phyloP scores from a whole-genome alignment of 2,113 vertebrate genomes.

The Menura novaehollandiae region DNA sequence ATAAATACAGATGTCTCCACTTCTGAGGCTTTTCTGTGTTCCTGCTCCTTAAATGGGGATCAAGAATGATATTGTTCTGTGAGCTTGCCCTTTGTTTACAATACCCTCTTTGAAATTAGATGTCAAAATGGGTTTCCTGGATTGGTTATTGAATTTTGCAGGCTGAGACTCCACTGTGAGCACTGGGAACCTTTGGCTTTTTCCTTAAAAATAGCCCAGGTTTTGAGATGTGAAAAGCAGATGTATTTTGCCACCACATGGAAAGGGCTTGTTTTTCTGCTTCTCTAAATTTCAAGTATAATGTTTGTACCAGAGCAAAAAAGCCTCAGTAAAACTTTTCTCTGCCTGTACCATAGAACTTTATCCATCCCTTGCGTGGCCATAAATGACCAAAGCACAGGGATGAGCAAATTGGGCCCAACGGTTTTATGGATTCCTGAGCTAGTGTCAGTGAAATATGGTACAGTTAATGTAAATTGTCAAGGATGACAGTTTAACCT shows the following conservation, averaged over 20 bases:
- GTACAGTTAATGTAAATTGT: neutral
- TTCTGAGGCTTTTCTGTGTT: constrained; percentile 49
- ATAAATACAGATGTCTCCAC: constrained; percentile 56
- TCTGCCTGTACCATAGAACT: neutral
- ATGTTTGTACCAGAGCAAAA: neutral
- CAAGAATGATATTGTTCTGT: constrained; percentile 50
- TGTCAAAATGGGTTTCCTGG: constrained; percentile 42
- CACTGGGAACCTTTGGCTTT: neutral
- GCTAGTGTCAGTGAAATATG: neutral
- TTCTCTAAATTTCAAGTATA: neutral
- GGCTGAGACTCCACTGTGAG: neutral
- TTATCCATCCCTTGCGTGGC: neutral
- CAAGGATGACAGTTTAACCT: neutral
- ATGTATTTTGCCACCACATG: neutral
- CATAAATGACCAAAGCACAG: neutral
- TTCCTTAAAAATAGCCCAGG: neutral
- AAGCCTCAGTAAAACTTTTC: neutral
- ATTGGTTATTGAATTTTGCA: constrained; percentile 21
- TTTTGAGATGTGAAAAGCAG: constrained; percentile 20
- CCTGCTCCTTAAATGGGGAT: constrained; percentile 47
- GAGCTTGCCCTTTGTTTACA: constrained; percentile 23
- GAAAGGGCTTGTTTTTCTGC: neutral
- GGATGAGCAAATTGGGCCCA: neutral
- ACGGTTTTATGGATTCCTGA: neutral
- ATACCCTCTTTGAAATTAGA: constrained; percentile 39